Percentiles rank a stretch among this genome's conserved stretches.
These are phyloP conservation scores for Chelmon rostratus DNA, from an alignment of 2,797 vertebrate species.

Conservation along the genomic window DNA sequence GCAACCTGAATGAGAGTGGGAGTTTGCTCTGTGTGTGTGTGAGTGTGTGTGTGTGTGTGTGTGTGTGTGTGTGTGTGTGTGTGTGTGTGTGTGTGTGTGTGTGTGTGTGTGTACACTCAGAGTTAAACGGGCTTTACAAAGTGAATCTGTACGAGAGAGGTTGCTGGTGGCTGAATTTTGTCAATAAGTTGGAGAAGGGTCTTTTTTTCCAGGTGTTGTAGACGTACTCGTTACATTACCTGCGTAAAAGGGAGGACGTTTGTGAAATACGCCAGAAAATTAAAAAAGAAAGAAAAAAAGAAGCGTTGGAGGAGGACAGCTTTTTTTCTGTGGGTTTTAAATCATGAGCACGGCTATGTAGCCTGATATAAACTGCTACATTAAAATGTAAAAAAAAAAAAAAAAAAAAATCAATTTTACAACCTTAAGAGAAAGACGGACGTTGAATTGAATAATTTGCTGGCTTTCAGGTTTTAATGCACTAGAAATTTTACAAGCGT, in stretches of 20 bases:
- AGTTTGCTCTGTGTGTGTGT: not conserved
- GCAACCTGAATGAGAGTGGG: conserved; percentile 30
- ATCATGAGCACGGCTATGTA: conserved; percentile 3
- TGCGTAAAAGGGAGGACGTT: conserved; percentile 19
- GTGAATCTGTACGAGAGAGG: conserved; percentile 23
- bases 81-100: conserved; percentile 15
- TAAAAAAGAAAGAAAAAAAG: too few species aligned
- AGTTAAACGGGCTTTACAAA: conserved; percentile 42
- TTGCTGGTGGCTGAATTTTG: conserved; percentile 39
- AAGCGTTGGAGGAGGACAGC: conserved; percentile 6
- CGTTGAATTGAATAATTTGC: conserved; percentile 10
- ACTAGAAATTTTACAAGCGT: conserved; percentile 23
- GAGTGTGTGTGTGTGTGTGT: conserved; percentile 17
- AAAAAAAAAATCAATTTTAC: conserved; percentile 17
- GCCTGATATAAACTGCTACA: conserved; percentile 25
- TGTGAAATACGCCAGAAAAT: conserved; percentile 14
- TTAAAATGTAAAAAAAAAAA: conserved; percentile 22
- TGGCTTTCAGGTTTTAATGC: conserved; percentile 20
- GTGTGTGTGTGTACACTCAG: not conserved
- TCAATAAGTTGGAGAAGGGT: not conserved
- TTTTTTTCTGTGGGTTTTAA: conserved; percentile 9
- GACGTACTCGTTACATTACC: not conserved
- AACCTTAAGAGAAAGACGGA: conserved; percentile 18
- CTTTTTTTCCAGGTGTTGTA: not conserved
- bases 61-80: conserved; percentile 10